A percentile compares a stretch with the other conserved stretches of the same genome.
Conservation (phyloP, 2,113 vertebrate genomes). For the Alligator sinensis region DNA sequence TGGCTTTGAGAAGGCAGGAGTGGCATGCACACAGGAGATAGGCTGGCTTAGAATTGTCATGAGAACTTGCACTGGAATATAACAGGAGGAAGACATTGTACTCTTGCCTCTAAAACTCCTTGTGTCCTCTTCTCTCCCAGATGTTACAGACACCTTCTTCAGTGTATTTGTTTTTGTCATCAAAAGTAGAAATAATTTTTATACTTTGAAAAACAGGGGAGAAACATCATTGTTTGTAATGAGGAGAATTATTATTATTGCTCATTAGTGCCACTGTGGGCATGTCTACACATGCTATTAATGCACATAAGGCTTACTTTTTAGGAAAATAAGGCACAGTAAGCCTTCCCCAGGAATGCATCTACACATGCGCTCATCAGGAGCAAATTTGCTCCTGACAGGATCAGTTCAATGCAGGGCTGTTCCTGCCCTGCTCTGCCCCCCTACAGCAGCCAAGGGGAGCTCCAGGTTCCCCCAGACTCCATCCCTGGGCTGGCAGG, state of each 20-base stretch:
- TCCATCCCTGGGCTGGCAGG: too few species aligned
- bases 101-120: neutral
- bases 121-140: neutral
- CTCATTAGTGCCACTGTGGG: neutral
- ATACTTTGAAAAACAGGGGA: neutral
- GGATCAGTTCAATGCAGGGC: too few species aligned
- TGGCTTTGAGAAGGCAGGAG: neutral
- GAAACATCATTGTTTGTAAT: neutral
- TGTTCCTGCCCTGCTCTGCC: too few species aligned
- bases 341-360: too few species aligned
- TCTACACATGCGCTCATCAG: too few species aligned
- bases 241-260: neutral
- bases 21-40: neutral
- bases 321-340: too few species aligned
- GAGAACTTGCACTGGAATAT: neutral
- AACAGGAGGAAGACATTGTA: rapidly evolving
- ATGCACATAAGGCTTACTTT: too few species aligned
- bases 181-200: neutral
- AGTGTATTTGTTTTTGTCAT: neutral
- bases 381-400: too few species aligned
- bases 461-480: too few species aligned
- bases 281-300: neutral
- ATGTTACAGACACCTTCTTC: neutral
- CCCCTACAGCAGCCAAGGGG: too few species aligned
- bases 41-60: neutral